phyloP scores from a whole-genome alignment of 1,140 invertebrate genomes.

The Hyles euphorbiae region DNA sequence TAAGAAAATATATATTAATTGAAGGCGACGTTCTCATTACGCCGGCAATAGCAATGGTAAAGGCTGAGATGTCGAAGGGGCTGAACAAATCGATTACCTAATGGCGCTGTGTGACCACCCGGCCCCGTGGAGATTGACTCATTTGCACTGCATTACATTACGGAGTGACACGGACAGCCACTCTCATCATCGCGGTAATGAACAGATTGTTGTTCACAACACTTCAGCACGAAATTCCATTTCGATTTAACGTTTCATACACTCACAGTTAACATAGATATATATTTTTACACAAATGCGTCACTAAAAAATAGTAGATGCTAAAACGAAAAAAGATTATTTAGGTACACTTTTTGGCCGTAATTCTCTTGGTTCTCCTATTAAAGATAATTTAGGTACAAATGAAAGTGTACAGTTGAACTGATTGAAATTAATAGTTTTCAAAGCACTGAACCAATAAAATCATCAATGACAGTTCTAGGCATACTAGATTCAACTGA shows the following conservation, averaged over 20 bases:
- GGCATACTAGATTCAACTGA: no score
- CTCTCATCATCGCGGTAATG: constrained; percentile 67
- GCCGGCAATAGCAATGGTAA: constrained; percentile 17
- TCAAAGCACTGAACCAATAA: no score
- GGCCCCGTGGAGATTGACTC: constrained; percentile 70
- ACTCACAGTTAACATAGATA: no score
- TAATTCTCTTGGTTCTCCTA: no score
- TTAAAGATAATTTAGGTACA: not conserved
- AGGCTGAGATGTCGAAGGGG: constrained; percentile 44
- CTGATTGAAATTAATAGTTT: no score
- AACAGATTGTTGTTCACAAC: constrained; percentile 42
- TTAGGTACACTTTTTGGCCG: no score
- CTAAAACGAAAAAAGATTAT: no score
- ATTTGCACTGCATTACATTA: constrained; percentile 75
- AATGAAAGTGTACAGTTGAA: not conserved
- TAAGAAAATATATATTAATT: not conserved
- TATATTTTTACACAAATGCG: no score
- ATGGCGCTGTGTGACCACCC: constrained; percentile 59
- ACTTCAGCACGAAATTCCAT: constrained; percentile 26
- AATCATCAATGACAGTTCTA: no score
- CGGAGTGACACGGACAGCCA: constrained; percentile 63
- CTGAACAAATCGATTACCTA: constrained; percentile 69
- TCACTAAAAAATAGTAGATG: no score
- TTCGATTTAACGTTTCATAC: constrained; percentile 12
- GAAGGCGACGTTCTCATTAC: constrained; percentile 3